A percentile compares a stretch with the other conserved stretches of the same genome.
Evolutionary conservation across 2,888 invertebrate species (phyloP).

Genomic region (Macrosiphum euphorbiae): DNA sequence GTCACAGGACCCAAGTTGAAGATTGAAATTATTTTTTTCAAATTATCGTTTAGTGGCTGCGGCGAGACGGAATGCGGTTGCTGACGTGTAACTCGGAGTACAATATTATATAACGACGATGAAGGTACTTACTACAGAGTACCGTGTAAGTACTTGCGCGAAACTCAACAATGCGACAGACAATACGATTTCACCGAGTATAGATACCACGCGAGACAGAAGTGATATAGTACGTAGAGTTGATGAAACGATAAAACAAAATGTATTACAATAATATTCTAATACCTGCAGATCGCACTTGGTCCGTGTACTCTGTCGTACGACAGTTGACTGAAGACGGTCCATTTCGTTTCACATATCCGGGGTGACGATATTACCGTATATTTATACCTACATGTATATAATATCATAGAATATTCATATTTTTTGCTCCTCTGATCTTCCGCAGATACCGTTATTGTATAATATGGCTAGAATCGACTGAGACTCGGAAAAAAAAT

Average conservation of each 20-base stretch:
- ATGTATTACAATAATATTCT: not conserved
- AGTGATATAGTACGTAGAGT: not conserved
- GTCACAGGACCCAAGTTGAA: not conserved
- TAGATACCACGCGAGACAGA: not conserved
- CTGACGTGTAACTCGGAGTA: not conserved
- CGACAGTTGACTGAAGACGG: slow-evolving; percentile 16
- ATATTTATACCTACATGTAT: not conserved
- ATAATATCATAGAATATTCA: not conserved
- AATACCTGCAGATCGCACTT: not conserved
- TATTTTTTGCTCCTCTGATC: slow-evolving; percentile 24
- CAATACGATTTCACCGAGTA: not conserved
- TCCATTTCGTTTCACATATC: not conserved
- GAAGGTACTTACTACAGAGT: not conserved
- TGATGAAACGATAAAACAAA: not conserved
- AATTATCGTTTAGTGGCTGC: not conserved
- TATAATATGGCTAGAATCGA: not conserved
- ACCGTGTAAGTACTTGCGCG: not conserved
- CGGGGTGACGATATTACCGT: not conserved
- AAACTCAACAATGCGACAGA: not conserved
- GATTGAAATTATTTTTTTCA: not conserved
- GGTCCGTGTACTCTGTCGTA: not conserved
- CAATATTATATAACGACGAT: no score
- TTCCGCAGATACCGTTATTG: not conserved
- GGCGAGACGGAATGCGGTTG: not conserved
- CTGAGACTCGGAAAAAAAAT: not conserved